Evolutionary conservation across 2,113 vertebrate species (phyloP), one percentile per base, ranked within the genome.

Genomic region (Girardinichthys multiradiatus): DNA sequence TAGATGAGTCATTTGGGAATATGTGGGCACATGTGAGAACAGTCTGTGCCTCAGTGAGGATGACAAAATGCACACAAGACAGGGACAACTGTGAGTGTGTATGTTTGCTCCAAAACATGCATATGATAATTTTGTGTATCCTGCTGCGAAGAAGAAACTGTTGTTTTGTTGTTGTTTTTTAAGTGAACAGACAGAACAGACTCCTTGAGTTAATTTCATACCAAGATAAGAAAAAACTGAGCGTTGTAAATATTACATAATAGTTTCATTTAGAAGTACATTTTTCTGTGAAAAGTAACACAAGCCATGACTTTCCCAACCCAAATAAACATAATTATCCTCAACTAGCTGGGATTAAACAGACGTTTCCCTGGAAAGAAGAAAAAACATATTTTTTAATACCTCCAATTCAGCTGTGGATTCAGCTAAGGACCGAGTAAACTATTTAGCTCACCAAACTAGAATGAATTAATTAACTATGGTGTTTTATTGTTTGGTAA

Each of bases 21-120:
- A 84, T 81, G 87, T 87, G 88, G 89, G 88, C 76, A 79, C 78
- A 85, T 87, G 85, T 84, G 87, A 90, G 88, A 90, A 92, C 90
- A 89, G 86, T 77, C 60, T 89, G 84, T 89, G 87, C 82, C 69
- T 88, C 69, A 75, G 77, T 13, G 64, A 80, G 71, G 64, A 59
- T 27, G 17, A 35, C 68, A 59, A 33, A 21, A 26, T 1, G n/a
- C 27, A 42, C 27, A 59, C 81, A 82, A 28, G n/a, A n/a, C 24
- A 13, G 35, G 61, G 27, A 70, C n/a, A 28, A 24, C 37, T 67
- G 28, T 51, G 31, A 26, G 68, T 71, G 64, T n/a, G 6, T 1
- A 0, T 57, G 30, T 63, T 57, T 4, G 13, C 64, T 48, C 17
- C 2, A 28, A 70, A 67, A 51, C 29, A 76, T 35, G 57, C 66